These are phyloP conservation scores for Drosophila demipolita DNA, from an alignment of 2,888 invertebrate species.

Conservation along the genomic window DNA sequence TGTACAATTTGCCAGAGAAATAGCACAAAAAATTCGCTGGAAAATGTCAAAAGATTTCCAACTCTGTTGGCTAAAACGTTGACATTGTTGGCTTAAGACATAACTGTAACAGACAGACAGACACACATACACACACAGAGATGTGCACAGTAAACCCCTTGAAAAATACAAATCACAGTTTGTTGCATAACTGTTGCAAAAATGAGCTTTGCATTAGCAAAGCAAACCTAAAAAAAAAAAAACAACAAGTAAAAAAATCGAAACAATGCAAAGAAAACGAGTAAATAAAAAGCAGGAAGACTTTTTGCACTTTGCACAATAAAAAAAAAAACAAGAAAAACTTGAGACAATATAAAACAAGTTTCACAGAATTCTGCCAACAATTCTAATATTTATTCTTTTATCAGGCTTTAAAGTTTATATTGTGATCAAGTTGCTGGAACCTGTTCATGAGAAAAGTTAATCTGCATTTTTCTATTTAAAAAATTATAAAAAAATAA, in stretches of 20 bases:
- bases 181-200: constrained; percentile 68
- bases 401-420: not conserved
- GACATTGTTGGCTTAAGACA: constrained; percentile 66
- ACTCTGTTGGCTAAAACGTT: constrained; percentile 37
- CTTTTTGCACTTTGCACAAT: constrained; percentile 18
- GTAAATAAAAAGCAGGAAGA: constrained; percentile 3
- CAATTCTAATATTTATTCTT: not conserved
- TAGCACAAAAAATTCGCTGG: constrained; percentile 12
- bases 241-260: constrained; percentile 8
- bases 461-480: not conserved
- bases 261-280: not conserved
- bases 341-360: not conserved
- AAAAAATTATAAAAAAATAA: not conserved
- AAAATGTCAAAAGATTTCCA: constrained; percentile 41
- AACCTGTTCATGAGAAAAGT: not conserved
- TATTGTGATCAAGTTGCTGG: not conserved
- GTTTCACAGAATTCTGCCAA: constrained; percentile 1
- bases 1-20: constrained; percentile 7
- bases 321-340: not conserved
- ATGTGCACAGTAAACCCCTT: not conserved
- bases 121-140: not conserved
- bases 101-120: constrained; percentile 27
- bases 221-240: constrained; percentile 16
- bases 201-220: constrained; percentile 49
- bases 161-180: constrained; percentile 63